Percentiles rank a stretch among this genome's conserved stretches.
Evolutionary conservation across 2,113 vertebrate species (phyloP).

Genomic region (Brachyhypopomus occidentalis): DNA sequence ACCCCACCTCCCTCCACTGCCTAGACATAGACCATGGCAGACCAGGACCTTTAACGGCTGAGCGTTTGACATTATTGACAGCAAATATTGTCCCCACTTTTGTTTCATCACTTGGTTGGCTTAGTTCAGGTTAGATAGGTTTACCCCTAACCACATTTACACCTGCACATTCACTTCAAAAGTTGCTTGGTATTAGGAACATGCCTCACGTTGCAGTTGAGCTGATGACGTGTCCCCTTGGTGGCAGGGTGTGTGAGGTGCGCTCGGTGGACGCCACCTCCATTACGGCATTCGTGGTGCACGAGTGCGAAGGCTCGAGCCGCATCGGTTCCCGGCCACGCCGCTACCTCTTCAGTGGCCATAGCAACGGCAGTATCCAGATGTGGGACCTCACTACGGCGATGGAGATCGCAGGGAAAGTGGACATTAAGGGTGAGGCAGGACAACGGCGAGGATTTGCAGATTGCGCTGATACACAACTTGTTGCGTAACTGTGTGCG

Average conservation of each 20-base stretch:
- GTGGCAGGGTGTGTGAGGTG: slow-evolving; percentile 83
- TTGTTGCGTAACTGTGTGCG: background rate
- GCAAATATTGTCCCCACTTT: too few relatives aligned
- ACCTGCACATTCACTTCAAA: too few relatives aligned
- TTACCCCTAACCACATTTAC: background rate
- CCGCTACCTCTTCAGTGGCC: slow-evolving; percentile 88
- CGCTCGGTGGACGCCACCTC: slow-evolving; percentile 82
- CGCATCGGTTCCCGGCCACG: slow-evolving; percentile 83
- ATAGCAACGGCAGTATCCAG: slow-evolving; percentile 88
- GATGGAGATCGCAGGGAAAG: slow-evolving; percentile 82
- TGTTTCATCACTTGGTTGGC: too few relatives aligned
- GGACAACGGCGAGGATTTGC: background rate
- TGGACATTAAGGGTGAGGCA: slow-evolving; percentile 72
- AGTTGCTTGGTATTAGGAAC: too few relatives aligned
- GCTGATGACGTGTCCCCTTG: too few relatives aligned
- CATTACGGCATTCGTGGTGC: slow-evolving; percentile 87
- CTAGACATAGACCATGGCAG: too few relatives aligned
- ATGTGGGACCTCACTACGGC: slow-evolving; percentile 93
- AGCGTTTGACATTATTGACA: too few relatives aligned
- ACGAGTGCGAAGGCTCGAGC: slow-evolving; percentile 90
- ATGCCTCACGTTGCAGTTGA: too few relatives aligned
- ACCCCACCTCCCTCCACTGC: too few relatives aligned
- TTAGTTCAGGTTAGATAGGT: too few relatives aligned
- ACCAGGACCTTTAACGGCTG: too few relatives aligned
- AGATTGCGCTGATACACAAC: background rate